Evolutionary conservation across 2,797 vertebrate genomes (phyloP).

Genomic region (Scolopax rusticola): DNA sequence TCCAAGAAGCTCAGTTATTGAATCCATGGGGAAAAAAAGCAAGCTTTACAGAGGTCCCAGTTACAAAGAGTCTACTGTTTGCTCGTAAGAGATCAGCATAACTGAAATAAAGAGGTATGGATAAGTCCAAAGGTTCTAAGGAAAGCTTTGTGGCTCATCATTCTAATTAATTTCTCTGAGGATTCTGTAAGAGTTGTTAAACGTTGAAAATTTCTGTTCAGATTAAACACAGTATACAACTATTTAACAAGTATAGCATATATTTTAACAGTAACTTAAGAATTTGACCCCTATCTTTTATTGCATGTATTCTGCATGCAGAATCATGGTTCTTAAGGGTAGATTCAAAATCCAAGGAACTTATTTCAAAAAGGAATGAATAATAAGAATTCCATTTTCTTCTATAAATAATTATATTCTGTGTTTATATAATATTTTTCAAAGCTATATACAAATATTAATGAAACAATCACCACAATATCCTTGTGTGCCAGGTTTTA

Average conservation of each 20-base stretch:
- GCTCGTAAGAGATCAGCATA: neutral
- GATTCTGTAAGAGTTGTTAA: conserved; percentile 11
- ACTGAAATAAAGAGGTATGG: conserved; percentile 18
- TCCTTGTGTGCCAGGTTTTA: conserved; percentile 5
- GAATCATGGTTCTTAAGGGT: neutral
- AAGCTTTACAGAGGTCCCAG: neutral
- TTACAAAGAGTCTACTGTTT: conserved; percentile 32
- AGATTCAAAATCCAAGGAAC: neutral
- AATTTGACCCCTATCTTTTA: neutral
- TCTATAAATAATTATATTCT: conserved; percentile 2
- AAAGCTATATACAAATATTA: conserved; percentile 29
- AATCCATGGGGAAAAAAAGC: neutral
- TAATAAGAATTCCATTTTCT: conserved; percentile 4
- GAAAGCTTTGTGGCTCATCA: conserved; percentile 15
- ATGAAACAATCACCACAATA: neutral
- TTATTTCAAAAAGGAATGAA: neutral
- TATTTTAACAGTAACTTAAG: neutral
- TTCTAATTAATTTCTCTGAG: conserved; percentile 27
- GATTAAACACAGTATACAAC: neutral
- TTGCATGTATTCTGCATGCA: neutral
- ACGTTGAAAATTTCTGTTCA: neutral
- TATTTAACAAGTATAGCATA: neutral
- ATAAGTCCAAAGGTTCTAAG: conserved; percentile 29
- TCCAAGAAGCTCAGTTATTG: conserved; percentile 30
- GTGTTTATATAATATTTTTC: conserved; percentile 16